Conservation (phyloP, 2,113 vertebrate species). For the Pyrgilauda ruficollis region DNA sequence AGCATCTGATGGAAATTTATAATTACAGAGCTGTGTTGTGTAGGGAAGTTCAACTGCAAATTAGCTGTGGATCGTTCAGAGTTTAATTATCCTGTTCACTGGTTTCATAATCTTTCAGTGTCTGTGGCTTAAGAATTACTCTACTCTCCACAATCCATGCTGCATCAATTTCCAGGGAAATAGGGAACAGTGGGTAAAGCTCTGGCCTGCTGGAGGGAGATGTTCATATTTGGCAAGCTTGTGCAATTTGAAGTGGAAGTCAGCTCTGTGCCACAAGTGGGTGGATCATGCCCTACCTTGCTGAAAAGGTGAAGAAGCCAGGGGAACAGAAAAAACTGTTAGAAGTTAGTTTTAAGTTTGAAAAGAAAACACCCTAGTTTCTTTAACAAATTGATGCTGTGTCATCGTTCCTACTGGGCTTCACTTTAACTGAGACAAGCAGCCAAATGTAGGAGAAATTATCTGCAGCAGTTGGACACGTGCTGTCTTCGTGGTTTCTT, state of each 20-base stretch:
- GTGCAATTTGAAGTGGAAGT: not conserved
- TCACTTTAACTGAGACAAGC: not conserved
- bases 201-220: not conserved
- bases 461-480: rapidly evolving
- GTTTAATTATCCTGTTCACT: conserved; percentile 32
- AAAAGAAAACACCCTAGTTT: not conserved
- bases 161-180: not conserved
- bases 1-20: not conserved
- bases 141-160: not conserved
- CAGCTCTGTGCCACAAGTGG: not conserved
- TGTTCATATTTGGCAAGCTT: not conserved
- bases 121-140: not conserved
- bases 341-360: not conserved
- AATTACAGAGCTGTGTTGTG: not conserved
- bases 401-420: not conserved
- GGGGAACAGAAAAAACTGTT: not conserved
- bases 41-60: not conserved
- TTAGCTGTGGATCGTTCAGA: not conserved
- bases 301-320: not conserved
- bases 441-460: not conserved
- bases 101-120: not conserved
- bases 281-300: not conserved
- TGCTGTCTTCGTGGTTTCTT: not conserved
- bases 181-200: not conserved
- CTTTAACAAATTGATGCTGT: not conserved